Base-by-base conservation (phyloP, 2,888 invertebrate species). In the Netelia inedita region DNA sequence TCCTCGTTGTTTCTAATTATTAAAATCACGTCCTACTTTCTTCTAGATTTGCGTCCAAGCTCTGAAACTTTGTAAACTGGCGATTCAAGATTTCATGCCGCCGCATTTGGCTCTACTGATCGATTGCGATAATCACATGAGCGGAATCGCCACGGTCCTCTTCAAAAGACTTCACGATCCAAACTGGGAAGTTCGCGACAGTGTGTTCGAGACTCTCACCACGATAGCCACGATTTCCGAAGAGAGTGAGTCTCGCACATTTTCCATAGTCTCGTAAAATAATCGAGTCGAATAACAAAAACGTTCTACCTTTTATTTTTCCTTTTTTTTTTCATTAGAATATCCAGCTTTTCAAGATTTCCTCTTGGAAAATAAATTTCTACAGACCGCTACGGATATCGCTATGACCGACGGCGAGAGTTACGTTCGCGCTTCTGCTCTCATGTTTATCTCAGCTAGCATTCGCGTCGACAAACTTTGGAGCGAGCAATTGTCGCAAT, bases 131-230 rank as follows among this genome's bases (percentile, higher is more conserved):
- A 92, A 93, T 28, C 94, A 95, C 0, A 95, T 97, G 92, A 95
- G 96, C 83, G 95, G 95, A 82, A 93, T 97, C 9, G 97, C 96
- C 0, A 95, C 95, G 11, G 95, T 97, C 11, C 94, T 98, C 5
- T 95, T 95, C 71, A 95, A 95, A 92, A 96, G 97, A 90, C 94
- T 97, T 91, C 96, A 97, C 87, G 97, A 97, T 90, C 93, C 95
- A 2, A 94, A 96, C 69, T 98, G 97, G 98, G 97, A 97, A 92
- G 95, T 97, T 0, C 94, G 97, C 55, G 97, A 98, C 88, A 96
- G 96, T 3, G 96, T 97, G 0, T 91, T 97, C 35, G 97, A 98
- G 92, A 94, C 97, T 57, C 93, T 97, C 8, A 95, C 95, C 61
- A 96, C 96, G 0, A 96, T 97, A 90, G 96, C 96, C 0, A 94